Evolutionary conservation across 2,888 invertebrate genomes (phyloP).

Genomic region (Gari tellinella): DNA sequence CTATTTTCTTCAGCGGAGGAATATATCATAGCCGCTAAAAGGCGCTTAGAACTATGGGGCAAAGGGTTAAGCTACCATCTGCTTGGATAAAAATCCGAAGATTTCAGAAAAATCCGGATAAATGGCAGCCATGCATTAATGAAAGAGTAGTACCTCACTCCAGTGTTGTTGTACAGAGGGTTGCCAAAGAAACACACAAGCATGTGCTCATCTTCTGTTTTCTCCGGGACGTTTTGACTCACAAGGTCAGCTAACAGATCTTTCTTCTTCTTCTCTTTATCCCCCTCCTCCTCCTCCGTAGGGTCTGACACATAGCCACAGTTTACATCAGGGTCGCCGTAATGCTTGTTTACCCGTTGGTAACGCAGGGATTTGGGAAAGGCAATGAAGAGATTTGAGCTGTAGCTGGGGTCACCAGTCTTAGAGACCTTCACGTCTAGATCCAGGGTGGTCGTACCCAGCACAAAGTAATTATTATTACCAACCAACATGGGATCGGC

Average conservation of each 20-base stretch:
- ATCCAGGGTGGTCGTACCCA: constrained; percentile 61
- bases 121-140: too few relatives aligned
- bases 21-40: too few relatives aligned
- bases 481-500: constrained; percentile 33
- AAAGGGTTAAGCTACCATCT: too few relatives aligned
- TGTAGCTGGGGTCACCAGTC: constrained; percentile 66
- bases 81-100: too few relatives aligned
- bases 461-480: constrained; percentile 41
- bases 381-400: constrained; percentile 62
- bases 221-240: constrained; percentile 31
- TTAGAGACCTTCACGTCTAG: constrained; percentile 63
- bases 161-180: constrained; percentile 40
- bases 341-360: constrained; percentile 40
- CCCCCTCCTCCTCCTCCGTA: neutral
- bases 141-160: too few relatives aligned
- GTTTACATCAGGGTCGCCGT: constrained; percentile 54
- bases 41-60: too few relatives aligned
- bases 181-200: constrained; percentile 55
- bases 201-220: constrained; percentile 38
- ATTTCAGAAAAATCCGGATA: too few relatives aligned
- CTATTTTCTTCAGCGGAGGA: too few relatives aligned
- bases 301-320: constrained; percentile 41
- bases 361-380: constrained; percentile 58
- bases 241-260: constrained; percentile 7
- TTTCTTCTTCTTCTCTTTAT: neutral